Percentiles rank a stretch among this genome's conserved stretches.
Evolutionary conservation across 2,888 invertebrate genomes (phyloP).

Genomic region (Syritta pipiens): DNA sequence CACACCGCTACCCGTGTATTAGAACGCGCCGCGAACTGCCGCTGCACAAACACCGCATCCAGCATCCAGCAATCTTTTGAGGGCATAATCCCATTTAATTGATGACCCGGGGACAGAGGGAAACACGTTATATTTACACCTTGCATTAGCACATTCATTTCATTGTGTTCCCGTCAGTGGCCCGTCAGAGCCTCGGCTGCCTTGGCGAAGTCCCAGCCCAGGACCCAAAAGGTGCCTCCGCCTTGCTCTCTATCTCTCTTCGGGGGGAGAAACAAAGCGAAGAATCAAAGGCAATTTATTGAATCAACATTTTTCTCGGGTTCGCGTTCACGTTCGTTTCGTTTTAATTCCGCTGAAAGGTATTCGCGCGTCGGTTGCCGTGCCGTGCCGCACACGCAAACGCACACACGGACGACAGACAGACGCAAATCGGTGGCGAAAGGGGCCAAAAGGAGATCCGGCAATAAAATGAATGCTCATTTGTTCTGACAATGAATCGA

Average conservation of each 20-base stretch:
- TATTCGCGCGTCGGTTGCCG: conserved; percentile 46
- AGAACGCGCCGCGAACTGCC: conserved; percentile 4
- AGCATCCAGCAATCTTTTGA: conserved; percentile 52
- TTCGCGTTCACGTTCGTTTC: conserved; percentile 8
- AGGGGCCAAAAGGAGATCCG: conserved; percentile 52
- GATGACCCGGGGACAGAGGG: conserved; percentile 48
- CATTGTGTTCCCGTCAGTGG: conserved; percentile 52
- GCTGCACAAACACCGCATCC: conserved; percentile 20
- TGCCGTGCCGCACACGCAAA: conserved; percentile 6
- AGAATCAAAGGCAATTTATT: conserved; percentile 66
- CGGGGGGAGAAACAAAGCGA: conserved; percentile 50
- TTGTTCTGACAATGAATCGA: conserved; percentile 69
- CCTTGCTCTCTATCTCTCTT: too few species aligned
- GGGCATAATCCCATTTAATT: conserved; percentile 68
- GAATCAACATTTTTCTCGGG: conserved; percentile 57
- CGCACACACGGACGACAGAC: background rate
- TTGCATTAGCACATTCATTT: conserved; percentile 65
- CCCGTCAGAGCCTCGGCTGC: conserved; percentile 21
- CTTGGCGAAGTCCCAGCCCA: too few species aligned
- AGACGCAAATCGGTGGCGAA: conserved; percentile 7
- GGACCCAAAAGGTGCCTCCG: too few species aligned
- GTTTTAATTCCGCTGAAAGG: conserved; percentile 50
- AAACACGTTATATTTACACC: conserved; percentile 68
- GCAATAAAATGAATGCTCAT: conserved; percentile 69
- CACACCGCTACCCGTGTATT: conserved; percentile 19